These are phyloP conservation scores for Scaptomyza parva DNA, from an alignment of 2,888 invertebrate species.

Conservation along the genomic window DNA sequence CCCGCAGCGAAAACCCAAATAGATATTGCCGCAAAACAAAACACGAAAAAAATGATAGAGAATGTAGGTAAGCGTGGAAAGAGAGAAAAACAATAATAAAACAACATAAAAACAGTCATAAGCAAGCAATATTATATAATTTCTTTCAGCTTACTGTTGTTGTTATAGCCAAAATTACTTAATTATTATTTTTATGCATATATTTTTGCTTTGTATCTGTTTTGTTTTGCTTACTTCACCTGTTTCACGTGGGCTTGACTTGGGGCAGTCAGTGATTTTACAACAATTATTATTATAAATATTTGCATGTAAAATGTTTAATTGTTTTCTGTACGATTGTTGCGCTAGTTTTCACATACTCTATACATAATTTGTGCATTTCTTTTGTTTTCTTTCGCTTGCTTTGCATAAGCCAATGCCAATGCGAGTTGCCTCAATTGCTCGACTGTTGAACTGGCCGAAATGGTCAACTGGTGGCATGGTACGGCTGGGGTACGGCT, in stretches of 20 bases:
- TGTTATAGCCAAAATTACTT: constrained; percentile 20
- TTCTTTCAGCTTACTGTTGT: constrained; percentile 12
- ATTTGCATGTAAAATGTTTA: constrained; percentile 44
- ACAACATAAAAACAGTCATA: constrained; percentile 29
- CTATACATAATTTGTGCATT: constrained; percentile 57
- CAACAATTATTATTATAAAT: constrained; percentile 48
- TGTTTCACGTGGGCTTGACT: constrained; percentile 13
- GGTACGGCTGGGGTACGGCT: background rate
- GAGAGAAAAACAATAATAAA: constrained; percentile 17
- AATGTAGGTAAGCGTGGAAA: background rate
- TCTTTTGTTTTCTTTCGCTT: constrained; percentile 41
- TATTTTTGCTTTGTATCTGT: background rate
- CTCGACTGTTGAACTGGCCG: background rate
- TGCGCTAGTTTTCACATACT: constrained; percentile 16
- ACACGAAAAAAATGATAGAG: background rate
- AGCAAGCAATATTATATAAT: constrained; percentile 51
- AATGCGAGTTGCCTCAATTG: constrained; percentile 32
- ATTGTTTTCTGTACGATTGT: constrained; percentile 32
- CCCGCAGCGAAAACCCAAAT: constrained; percentile 44
- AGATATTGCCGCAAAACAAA: constrained; percentile 6
- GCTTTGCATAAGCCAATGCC: constrained; percentile 58
- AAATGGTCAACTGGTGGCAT: background rate
- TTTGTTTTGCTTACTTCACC: background rate
- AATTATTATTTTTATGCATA: constrained; percentile 17
- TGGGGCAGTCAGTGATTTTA: constrained; percentile 38